Evolutionary conservation across 2,113 vertebrate species (phyloP).

Genomic region (Eublepharis macularius): DNA sequence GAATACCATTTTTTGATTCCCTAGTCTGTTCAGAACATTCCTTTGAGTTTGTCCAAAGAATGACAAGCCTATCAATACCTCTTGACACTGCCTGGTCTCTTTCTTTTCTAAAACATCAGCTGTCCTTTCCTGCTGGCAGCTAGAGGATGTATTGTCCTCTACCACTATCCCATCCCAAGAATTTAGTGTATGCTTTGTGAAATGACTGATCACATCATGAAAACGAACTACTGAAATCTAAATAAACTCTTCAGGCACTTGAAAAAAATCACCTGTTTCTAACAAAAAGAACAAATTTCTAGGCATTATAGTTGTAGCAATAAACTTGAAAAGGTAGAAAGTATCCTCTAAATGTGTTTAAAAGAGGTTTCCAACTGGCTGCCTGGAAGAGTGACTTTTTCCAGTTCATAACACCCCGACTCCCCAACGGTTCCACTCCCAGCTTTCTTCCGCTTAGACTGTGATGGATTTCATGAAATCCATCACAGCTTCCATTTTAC

Average conservation of each 20-base stretch:
- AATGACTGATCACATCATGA: not conserved
- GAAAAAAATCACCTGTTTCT: not conserved
- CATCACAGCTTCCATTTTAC: constrained; percentile 4
- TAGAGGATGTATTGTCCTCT: not conserved
- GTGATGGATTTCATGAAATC: not conserved
- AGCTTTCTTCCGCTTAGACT: not conserved
- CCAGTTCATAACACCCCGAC: not conserved
- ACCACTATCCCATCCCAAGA: not conserved
- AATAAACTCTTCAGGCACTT: not conserved
- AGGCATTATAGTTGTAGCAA: not conserved
- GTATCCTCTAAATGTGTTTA: not conserved
- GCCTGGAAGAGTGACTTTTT: not conserved
- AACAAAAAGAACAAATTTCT: not conserved
- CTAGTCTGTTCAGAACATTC: not conserved
- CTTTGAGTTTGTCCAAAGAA: not conserved
- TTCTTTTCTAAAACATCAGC: not conserved
- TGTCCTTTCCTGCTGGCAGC: not conserved
- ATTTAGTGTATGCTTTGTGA: not conserved
- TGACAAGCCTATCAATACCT: not conserved
- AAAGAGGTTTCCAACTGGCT: not conserved
- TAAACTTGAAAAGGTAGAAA: not conserved
- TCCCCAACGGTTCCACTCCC: not conserved
- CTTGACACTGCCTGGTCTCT: not conserved
- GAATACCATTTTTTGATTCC: not conserved
- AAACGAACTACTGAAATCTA: not conserved